A percentile compares a stretch with the other conserved stretches of the same genome.
Conservation (phyloP, 2,888 invertebrate genomes). For the Catocala fraxini region DNA sequence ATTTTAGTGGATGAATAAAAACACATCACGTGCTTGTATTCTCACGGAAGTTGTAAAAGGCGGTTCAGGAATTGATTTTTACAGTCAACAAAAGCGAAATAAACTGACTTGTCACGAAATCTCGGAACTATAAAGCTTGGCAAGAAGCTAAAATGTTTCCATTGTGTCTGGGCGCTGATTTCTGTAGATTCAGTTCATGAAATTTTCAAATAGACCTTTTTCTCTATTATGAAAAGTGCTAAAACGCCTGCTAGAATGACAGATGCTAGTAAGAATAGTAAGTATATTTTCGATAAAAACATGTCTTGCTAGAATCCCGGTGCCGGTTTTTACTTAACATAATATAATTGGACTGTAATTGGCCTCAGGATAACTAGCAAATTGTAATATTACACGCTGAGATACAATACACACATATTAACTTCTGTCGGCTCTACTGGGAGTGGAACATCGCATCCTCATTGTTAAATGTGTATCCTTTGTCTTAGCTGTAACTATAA, state of each 20-base stretch:
- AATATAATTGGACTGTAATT: not conserved
- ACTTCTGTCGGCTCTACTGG: conserved; percentile 2
- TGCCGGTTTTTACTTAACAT: too few relatives aligned
- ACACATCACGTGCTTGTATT: conserved; percentile 1
- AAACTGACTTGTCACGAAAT: too few relatives aligned
- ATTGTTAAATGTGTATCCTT: conserved; percentile 1
- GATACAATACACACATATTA: conserved; percentile 1
- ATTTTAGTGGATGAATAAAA: not conserved
- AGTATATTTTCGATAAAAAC: too few relatives aligned
- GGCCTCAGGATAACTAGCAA: not conserved
- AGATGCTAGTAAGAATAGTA: too few relatives aligned
- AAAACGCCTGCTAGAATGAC: too few relatives aligned
- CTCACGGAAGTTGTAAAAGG: conserved; percentile 1
- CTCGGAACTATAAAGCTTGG: too few relatives aligned
- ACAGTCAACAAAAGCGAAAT: not conserved
- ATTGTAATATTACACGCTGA: not conserved
- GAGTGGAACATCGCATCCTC: not conserved
- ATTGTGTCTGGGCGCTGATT: too few relatives aligned
- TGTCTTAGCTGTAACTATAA: conserved; percentile 3
- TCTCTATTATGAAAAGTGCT: too few relatives aligned
- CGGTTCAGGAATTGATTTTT: not conserved
- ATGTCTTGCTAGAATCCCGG: too few relatives aligned
- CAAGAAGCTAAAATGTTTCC: too few relatives aligned
- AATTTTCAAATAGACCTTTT: too few relatives aligned
- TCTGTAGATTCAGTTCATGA: too few relatives aligned